Conservation (phyloP, 2,113 vertebrate genomes). For the Trinectes maculatus region DNA sequence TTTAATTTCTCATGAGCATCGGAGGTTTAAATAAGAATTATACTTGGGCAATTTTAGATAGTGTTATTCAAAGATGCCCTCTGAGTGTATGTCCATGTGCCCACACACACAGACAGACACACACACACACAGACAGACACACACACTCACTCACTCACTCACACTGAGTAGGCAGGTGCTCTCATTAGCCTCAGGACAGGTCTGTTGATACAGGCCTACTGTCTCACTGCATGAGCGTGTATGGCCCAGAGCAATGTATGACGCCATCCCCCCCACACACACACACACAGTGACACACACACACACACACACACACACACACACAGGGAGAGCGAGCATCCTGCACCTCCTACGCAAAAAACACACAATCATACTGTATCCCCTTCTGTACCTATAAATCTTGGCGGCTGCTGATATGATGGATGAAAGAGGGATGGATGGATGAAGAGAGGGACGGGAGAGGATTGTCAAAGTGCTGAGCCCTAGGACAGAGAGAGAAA, state of each 20-base stretch:
- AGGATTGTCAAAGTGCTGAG: slow-evolving; percentile 49
- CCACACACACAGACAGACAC: no score
- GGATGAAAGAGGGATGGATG: slow-evolving; percentile 20
- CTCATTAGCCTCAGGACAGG: slow-evolving; percentile 60
- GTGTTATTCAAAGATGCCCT: background rate
- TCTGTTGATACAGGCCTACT: slow-evolving; percentile 49
- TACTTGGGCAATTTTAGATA: slow-evolving; percentile 10
- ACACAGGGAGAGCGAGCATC: slow-evolving; percentile 5
- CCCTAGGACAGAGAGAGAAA: slow-evolving; percentile 55
- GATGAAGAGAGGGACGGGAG: slow-evolving; percentile 19
- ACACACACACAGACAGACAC: background rate
- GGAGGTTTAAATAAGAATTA: slow-evolving; percentile 18
- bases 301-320: slow-evolving; percentile 13
- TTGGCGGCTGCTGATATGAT: slow-evolving; percentile 60
- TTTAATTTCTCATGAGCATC: slow-evolving; percentile 63
- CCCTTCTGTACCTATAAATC: slow-evolving; percentile 57
- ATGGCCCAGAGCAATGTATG: slow-evolving; percentile 47
- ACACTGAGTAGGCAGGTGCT: slow-evolving; percentile 51
- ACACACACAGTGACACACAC: slow-evolving; percentile 12
- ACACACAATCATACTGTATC: slow-evolving; percentile 22
- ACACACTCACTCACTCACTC: slow-evolving; percentile 2
- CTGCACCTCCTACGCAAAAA: slow-evolving; percentile 4
- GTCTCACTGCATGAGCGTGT: slow-evolving; percentile 45
- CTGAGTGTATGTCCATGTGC: background rate
- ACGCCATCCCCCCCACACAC: slow-evolving; percentile 36